Evolutionary conservation across 2,797 vertebrate species (phyloP).

Genomic region (Sebastes trivittatus): DNA sequence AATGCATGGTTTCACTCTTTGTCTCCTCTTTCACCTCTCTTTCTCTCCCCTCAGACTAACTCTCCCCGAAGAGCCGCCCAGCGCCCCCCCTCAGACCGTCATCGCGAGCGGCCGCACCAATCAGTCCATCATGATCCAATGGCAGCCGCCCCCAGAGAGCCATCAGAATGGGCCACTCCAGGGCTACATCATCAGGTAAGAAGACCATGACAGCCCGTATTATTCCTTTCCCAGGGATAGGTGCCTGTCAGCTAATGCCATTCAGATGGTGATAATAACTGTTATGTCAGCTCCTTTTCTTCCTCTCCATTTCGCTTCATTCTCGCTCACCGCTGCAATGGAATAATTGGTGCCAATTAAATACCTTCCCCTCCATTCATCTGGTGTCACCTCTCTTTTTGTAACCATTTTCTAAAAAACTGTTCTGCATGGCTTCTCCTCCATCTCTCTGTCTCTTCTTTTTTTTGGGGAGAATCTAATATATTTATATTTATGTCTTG

Average conservation of each 20-base stretch:
- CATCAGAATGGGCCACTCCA: conserved; percentile 96
- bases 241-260: conserved; percentile 30
- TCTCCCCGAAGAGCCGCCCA: conserved; percentile 95
- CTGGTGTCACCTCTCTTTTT: conserved; percentile 52
- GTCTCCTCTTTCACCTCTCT: conserved; percentile 30
- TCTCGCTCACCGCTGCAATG: conserved; percentile 37
- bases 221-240: conserved; percentile 24
- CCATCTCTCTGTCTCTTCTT: background rate
- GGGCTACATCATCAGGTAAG: conserved; percentile 95
- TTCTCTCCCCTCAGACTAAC: conserved; percentile 82
- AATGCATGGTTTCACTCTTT: conserved; percentile 55
- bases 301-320: conserved; percentile 41
- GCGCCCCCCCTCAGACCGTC: conserved; percentile 94
- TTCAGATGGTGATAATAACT: conserved; percentile 65
- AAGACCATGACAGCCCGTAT: conserved; percentile 29
- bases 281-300: conserved; percentile 52
- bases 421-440: conserved; percentile 17
- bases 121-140: conserved; percentile 99
- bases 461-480: conserved; percentile 10
- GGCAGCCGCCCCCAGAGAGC: conserved; percentile 94
- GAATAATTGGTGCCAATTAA: conserved; percentile 75
- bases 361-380: conserved; percentile 53
- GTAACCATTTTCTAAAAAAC: conserved; percentile 32
- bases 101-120: conserved; percentile 96
- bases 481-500: conserved; percentile 23